These are phyloP conservation scores for Scolanthus callimorphus DNA, from an alignment of 92 coral and sea anemone species.

Conservation along the genomic window DNA sequence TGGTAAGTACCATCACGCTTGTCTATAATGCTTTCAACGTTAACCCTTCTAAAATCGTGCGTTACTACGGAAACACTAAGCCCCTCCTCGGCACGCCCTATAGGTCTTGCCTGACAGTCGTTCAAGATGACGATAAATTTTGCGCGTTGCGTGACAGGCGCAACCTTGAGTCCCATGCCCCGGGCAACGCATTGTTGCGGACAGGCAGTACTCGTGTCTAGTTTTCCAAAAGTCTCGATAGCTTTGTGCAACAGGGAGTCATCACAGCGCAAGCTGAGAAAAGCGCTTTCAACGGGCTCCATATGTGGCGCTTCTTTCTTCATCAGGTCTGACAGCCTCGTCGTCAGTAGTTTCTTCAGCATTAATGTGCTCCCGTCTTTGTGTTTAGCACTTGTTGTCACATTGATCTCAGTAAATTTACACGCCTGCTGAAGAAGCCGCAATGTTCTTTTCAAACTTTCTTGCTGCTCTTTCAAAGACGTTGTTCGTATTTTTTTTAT, in stretches of 20 bases:
- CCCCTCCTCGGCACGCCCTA: conserved; percentile 13
- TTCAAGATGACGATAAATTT: conserved; percentile 40
- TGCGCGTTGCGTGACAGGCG: conserved; percentile 30
- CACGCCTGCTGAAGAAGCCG: conserved; percentile 47
- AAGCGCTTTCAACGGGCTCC: conserved; percentile 39
- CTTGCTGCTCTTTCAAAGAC: conserved; percentile 36
- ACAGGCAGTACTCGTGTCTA: conserved; percentile 28
- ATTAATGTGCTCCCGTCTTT: conserved; percentile 38
- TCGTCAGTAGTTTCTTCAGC: conserved; percentile 34
- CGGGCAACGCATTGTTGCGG: conserved; percentile 51
- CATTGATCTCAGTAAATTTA: conserved; percentile 40
- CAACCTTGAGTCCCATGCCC: conserved; percentile 46
- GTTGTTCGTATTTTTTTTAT: conserved; percentile 34
- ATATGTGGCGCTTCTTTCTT: conserved; percentile 23
- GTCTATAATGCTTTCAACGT: conserved; percentile 28
- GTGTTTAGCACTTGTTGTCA: conserved; percentile 27
- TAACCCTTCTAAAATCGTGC: conserved; percentile 25
- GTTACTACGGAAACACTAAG: conserved; percentile 21
- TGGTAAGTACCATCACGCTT: conserved; percentile 47
- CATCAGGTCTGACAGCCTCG: conserved; percentile 33
- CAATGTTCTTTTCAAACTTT: conserved; percentile 32
- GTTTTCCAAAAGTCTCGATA: conserved; percentile 39
- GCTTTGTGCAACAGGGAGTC: conserved; percentile 51
- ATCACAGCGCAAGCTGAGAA: conserved; percentile 34
- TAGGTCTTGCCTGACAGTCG: conserved; percentile 36